Evolutionary conservation across 92 coral and sea anemone species (phyloP).

Genomic region (Paragorgia papillata): DNA sequence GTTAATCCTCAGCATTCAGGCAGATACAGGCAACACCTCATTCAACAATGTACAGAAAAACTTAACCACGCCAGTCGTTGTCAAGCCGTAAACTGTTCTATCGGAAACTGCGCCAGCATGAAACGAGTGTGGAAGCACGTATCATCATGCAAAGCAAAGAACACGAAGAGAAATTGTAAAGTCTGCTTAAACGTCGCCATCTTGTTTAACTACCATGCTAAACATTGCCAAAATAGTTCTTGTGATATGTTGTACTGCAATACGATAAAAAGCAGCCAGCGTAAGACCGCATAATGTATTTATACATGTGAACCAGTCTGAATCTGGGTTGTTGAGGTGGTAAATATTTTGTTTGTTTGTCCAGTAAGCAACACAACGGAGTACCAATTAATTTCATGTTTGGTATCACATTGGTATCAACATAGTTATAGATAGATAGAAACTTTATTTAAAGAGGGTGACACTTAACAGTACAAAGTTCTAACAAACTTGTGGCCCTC

Average conservation of each 20-base stretch:
- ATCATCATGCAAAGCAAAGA: not conserved
- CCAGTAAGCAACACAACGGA: too few species aligned
- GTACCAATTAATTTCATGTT: too few species aligned
- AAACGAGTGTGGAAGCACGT: constrained; percentile 34
- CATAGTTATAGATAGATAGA: too few species aligned
- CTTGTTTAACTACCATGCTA: constrained; percentile 1
- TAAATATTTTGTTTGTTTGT: too few species aligned
- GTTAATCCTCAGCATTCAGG: not conserved
- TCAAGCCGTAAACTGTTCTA: not conserved
- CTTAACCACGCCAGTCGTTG: constrained; percentile 27
- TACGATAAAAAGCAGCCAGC: constrained; percentile 11
- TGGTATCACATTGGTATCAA: too few species aligned
- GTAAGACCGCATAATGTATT: too few species aligned
- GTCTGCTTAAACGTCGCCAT: constrained; percentile 16
- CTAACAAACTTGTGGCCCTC: too few species aligned
- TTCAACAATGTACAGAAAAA: constrained; percentile 8
- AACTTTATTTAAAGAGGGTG: too few species aligned
- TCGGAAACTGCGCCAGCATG: constrained; percentile 8
- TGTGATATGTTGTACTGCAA: constrained; percentile 24
- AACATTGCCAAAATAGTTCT: constrained; percentile 14
- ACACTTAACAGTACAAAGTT: too few species aligned
- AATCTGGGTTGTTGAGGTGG: too few species aligned
- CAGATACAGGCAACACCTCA: constrained; percentile 12
- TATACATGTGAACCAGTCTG: too few species aligned
- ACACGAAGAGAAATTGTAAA: not conserved